Evolutionary conservation across 2,888 invertebrate species (phyloP).

Genomic region (Drosophila acutilabella): DNA sequence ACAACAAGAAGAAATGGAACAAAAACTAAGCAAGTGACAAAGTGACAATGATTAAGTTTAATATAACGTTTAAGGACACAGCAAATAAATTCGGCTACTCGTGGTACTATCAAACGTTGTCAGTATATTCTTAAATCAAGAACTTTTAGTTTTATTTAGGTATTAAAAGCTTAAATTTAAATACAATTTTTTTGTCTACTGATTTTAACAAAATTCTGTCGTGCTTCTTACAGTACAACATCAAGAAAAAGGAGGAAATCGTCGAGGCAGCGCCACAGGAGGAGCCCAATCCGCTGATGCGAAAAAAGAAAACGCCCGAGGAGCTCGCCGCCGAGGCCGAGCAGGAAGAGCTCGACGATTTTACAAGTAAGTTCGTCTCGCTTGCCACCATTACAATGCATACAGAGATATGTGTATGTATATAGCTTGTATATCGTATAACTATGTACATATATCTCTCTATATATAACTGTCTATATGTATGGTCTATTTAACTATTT

Average conservation of each 20-base stretch:
- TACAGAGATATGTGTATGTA: slow-evolving; percentile 29
- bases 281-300: slow-evolving; percentile 97
- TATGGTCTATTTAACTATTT: slow-evolving; percentile 41
- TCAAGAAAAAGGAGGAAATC: slow-evolving; percentile 98
- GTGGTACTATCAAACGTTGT: too few species aligned
- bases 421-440: slow-evolving; percentile 32
- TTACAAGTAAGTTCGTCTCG: slow-evolving; percentile 91
- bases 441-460: slow-evolving; percentile 10
- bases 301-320: slow-evolving; percentile 99
- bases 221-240: slow-evolving; percentile 93
- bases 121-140: too few species aligned
- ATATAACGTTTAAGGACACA: too few species aligned
- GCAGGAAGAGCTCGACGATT: slow-evolving; percentile 97
- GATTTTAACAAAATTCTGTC: background rate
- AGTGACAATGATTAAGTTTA: too few species aligned
- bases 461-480: slow-evolving; percentile 29
- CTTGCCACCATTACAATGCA: slow-evolving; percentile 2
- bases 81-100: too few species aligned
- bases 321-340: slow-evolving; percentile 98
- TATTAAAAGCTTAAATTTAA: too few species aligned
- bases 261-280: slow-evolving; percentile 93
- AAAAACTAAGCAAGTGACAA: slow-evolving; percentile 18
- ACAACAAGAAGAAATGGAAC: slow-evolving; percentile 61
- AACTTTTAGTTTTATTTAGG: too few species aligned
- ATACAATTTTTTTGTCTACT: too few species aligned